Evolutionary conservation across 1,140 invertebrate species (phyloP).

Genomic region (Euborellia annulipes): DNA sequence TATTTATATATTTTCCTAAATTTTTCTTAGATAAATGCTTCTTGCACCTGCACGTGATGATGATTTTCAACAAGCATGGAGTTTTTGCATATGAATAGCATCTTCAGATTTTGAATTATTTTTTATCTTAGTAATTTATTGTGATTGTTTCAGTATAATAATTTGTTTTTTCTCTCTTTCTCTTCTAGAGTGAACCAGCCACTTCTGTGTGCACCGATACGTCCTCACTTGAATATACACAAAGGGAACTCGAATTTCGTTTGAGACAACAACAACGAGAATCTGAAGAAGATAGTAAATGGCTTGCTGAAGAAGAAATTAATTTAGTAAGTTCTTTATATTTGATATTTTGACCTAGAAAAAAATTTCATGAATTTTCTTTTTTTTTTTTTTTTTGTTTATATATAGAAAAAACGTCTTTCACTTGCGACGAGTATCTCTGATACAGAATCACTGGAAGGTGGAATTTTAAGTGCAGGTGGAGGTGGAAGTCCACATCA

Average conservation of each 20-base stretch:
- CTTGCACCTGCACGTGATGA: too few species aligned
- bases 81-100: too few species aligned
- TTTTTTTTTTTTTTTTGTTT: constrained; percentile 10
- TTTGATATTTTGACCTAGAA: not conserved
- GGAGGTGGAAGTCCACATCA: constrained; percentile 27
- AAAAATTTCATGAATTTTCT: not conserved
- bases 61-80: too few species aligned
- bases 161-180: too few species aligned
- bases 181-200: not conserved
- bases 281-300: constrained; percentile 81
- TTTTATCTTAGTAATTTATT: too few species aligned
- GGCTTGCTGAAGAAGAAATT: constrained; percentile 66
- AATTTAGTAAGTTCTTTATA: constrained; percentile 39
- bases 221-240: constrained; percentile 39
- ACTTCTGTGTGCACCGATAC: not conserved
- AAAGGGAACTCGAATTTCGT: constrained; percentile 44
- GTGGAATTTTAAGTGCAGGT: too few species aligned
- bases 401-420: constrained; percentile 35
- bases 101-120: too few species aligned
- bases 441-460: constrained; percentile 34
- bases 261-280: constrained; percentile 69
- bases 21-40: too few species aligned
- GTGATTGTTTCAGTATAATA: too few species aligned
- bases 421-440: constrained; percentile 38
- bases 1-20: too few species aligned